phyloP scores from a whole-genome alignment of 2,113 vertebrate genomes.

The Pimephales promelas region DNA sequence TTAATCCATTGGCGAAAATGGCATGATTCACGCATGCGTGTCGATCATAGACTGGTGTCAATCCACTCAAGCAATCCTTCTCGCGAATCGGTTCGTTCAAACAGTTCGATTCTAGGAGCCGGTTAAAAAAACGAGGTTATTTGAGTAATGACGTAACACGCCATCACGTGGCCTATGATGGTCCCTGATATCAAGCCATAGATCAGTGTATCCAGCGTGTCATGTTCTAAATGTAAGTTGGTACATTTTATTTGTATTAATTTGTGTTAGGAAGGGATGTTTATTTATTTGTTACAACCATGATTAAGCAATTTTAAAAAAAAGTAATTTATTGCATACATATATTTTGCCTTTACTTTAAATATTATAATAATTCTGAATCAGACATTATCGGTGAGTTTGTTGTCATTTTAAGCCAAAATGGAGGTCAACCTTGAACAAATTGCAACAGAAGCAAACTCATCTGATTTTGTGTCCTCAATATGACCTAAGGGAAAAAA shows the following conservation, averaged over 20 bases:
- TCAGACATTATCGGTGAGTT: no score
- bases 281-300: not conserved
- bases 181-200: no score
- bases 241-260: not conserved
- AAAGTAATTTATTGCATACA: not conserved
- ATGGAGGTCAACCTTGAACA: no score
- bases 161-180: not conserved
- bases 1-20: not conserved
- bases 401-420: no score
- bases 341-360: not conserved
- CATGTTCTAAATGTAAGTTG: not conserved
- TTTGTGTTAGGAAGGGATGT: not conserved
- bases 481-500: no score
- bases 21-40: constrained; percentile 11
- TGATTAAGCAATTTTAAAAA: not conserved
- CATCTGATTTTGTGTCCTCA: no score
- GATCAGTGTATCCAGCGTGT: not conserved
- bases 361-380: not conserved
- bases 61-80: not conserved
- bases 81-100: constrained; percentile 6
- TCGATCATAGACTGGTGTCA: not conserved
- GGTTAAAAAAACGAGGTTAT: not conserved
- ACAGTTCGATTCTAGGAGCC: not conserved
- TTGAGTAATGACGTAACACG: not conserved
- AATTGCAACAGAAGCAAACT: no score